Base-by-base conservation (phyloP, 2,113 vertebrate genomes). In the Castor canadensis region DNA sequence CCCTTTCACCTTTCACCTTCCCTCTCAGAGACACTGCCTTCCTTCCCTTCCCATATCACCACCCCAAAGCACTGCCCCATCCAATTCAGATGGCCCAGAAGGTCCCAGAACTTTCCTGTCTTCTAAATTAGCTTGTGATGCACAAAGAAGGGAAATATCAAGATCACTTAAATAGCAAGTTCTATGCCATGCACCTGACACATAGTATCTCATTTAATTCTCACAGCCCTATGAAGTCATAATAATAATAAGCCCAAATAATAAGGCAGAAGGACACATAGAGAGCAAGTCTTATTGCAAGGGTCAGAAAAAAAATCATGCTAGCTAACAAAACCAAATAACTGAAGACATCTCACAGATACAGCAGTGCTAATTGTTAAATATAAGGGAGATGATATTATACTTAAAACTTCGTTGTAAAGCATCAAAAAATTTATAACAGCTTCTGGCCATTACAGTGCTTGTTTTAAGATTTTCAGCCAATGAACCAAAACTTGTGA, bases 291-390 rank as follows among this genome's bases (percentile, higher is more conserved):
- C 1, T 54, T 81, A 91, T 54, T 76, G 32, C 17, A 45, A 80
- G 15, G 40, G n/a, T 87, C n/a, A 90, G 60, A n/a, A 91, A 96
- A 52, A 96, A 94, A 15, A 28, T 82, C 60, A 91, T 60, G 2
- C 11, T 89, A 47, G 66, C 38, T 73, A 77, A 94, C 35, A 79
- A 83, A 60, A 82, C 11, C 62, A 64, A 91, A 93, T 66, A 83
- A 91, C 91, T 66, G 69, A 88, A 84, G 87, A 58, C 13, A 88
- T 92, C 58, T 88, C 80, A 87, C 32, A n/a, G 87, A 94, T 73
- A 73, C 16, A 66, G 79, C 38, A 28, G 24, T 82, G 66, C 12
- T 52, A 17, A 85, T 67, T 93, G 95, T 79, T 52, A 88, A 96
- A 88, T 60, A 35, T 56, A 62, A 20, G n/a, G 24, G 56, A 13